Conservation (phyloP, 2,797 vertebrate genomes). For the Anguilla megastoma region DNA sequence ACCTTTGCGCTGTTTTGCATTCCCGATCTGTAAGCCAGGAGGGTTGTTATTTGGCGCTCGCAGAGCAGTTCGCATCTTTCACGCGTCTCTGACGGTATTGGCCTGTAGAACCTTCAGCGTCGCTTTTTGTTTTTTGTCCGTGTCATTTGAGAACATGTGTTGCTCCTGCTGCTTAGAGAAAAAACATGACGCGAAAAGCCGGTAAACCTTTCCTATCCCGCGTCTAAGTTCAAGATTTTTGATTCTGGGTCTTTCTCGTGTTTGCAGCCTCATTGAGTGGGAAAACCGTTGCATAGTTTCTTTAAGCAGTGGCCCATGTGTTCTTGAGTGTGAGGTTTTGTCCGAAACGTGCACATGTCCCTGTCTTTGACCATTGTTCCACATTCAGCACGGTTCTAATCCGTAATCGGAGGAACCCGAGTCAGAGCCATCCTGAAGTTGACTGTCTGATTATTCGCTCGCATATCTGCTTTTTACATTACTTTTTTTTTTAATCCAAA, state of each 20-base stretch:
- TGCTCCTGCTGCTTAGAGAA: neutral
- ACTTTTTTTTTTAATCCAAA: no score
- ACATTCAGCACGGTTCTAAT: neutral
- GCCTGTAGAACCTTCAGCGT: neutral
- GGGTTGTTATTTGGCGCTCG: constrained; percentile 33
- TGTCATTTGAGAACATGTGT: neutral
- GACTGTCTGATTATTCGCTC: neutral
- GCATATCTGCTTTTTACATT: neutral
- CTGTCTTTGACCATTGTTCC: neutral
- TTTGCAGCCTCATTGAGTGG: neutral
- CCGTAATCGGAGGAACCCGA: no score
- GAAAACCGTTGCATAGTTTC: neutral
- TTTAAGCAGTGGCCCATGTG: neutral
- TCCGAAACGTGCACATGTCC: neutral
- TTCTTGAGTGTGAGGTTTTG: neutral
- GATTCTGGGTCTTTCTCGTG: neutral
- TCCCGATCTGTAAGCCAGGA: constrained; percentile 39
- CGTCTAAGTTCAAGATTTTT: neutral
- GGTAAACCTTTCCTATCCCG: neutral
- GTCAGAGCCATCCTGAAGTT: neutral
- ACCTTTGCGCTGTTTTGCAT: constrained; percentile 39
- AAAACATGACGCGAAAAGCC: neutral
- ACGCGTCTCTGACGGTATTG: neutral
- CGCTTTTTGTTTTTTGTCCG: no score
- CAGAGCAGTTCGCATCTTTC: constrained; percentile 25